A percentile compares a stretch with the other conserved stretches of the same genome.
Conservation (phyloP, 2,888 invertebrate genomes). For the Ophioninae sp. region DNA sequence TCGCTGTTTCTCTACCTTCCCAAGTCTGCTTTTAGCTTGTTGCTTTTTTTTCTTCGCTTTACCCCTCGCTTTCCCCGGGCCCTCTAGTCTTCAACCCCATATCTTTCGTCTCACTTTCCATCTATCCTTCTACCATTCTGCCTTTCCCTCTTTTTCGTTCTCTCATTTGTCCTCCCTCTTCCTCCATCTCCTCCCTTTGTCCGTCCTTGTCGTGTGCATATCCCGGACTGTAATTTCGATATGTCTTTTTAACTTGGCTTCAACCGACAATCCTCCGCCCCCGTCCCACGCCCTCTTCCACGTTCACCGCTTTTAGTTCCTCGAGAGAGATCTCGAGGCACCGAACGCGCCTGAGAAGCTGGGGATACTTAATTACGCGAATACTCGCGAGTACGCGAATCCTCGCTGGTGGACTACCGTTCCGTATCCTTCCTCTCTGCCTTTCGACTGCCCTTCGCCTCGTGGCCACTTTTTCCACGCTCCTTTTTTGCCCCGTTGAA, state of each 20-base stretch:
- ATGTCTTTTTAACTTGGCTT: slow-evolving; percentile 44
- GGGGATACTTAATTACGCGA: slow-evolving; percentile 79
- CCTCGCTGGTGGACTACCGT: slow-evolving; percentile 35
- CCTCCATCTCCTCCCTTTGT: slow-evolving; percentile 4
- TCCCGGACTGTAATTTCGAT: slow-evolving; percentile 46
- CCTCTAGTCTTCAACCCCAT: slow-evolving; percentile 32
- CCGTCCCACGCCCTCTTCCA: slow-evolving; percentile 55
- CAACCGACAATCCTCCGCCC: slow-evolving; percentile 59
- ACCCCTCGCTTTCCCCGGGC: slow-evolving; percentile 62
- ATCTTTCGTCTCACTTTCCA: slow-evolving; percentile 65
- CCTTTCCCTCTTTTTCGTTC: slow-evolving; percentile 32
- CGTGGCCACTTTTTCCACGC: slow-evolving; percentile 29
- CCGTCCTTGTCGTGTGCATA: slow-evolving; percentile 26
- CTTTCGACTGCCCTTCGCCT: slow-evolving; percentile 33
- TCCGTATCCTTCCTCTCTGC: slow-evolving; percentile 31
- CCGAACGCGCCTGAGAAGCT: slow-evolving; percentile 72
- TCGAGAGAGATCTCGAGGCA: slow-evolving; percentile 58
- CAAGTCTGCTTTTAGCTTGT: slow-evolving; percentile 31
- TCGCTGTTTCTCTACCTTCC: slow-evolving; percentile 53
- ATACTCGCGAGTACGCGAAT: slow-evolving; percentile 65
- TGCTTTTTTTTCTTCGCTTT: slow-evolving; percentile 51
- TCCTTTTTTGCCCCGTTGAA: slow-evolving; percentile 45
- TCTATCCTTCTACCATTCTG: slow-evolving; percentile 47
- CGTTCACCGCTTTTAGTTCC: slow-evolving; percentile 44
- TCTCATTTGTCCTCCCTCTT: background rate